phyloP scores from a whole-genome alignment of 2,888 invertebrate genomes.

The Acholoe squamosa region DNA sequence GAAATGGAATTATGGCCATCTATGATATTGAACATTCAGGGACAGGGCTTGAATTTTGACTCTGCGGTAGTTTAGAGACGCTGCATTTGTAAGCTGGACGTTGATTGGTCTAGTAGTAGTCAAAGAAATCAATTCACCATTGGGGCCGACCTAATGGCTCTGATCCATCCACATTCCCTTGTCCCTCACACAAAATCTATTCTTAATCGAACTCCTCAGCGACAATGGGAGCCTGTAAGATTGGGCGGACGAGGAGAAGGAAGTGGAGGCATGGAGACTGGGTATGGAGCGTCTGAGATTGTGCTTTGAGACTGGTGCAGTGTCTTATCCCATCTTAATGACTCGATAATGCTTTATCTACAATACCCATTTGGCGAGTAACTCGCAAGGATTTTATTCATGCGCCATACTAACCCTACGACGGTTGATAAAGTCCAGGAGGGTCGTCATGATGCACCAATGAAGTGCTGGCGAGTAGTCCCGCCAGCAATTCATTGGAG shows the following conservation, averaged over 20 bases:
- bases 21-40: neutral
- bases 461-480: too few relatives aligned
- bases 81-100: neutral
- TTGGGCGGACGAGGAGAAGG: neutral
- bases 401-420: too few relatives aligned
- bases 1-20: too few relatives aligned
- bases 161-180: neutral
- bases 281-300: neutral
- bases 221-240: neutral
- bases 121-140: neutral
- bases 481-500: too few relatives aligned
- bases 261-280: neutral
- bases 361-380: too few relatives aligned
- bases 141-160: neutral
- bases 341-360: too few relatives aligned
- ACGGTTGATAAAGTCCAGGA: too few relatives aligned
- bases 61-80: neutral
- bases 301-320: neutral
- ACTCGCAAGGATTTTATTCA: too few relatives aligned
- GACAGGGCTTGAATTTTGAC: neutral
- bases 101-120: neutral
- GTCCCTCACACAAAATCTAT: slow-evolving; percentile 16
- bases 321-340: too few relatives aligned
- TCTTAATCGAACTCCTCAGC: slow-evolving; percentile 14
- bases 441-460: too few relatives aligned